Evolutionary conservation across 1,140 invertebrate genomes (phyloP), one percentile per base, ranked within the genome.

Genomic region (Danaus melanippus): DNA sequence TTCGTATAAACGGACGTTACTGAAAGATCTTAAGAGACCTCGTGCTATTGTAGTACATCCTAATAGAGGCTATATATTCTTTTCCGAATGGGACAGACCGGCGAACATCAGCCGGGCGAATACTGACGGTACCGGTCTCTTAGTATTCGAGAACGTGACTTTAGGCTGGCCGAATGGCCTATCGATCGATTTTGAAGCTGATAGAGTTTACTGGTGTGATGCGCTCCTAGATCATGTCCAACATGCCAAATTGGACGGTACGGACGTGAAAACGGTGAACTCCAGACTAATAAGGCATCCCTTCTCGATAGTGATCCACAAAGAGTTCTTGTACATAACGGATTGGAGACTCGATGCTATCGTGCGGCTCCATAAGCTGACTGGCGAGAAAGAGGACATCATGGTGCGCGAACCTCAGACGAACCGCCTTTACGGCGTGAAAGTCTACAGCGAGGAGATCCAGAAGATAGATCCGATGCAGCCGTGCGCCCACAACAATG

Each of bases 321-420:
- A 93, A 69, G 92, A 98, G n/a, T 96, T 93, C 88, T 93, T 99
- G 89, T 99, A 98, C 75, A 97, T 98, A 10, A 98, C 98, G 0
- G 98, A 99, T 77, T 99, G 98, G 97, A 87, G 97, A 42, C 79
- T 98, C 7, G 97, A 99, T 81, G 96, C 97, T 0, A 98, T 99
- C 41, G 93, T 99, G 1, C 89, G 94, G 42, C 88, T 99, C 55
- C 92, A 98, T 70, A 99, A 98, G 77, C 87, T 93, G 11, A 96
- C 93, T 0, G 97, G 96, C 0, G 93, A 93, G 46, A 92, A 95
- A 57, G 96, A 97, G 75, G 92, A 93, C 58, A 93, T 95, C 60
- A 89, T 97, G 64, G 93, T 96, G 0, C 89, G 93, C 9, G 95
- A 97, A 71, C 95, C 96, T 7, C 94, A 96, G 63, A 96, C 95